phyloP scores from a whole-genome alignment of 2,888 invertebrate species.

The Epinotia nisella region DNA sequence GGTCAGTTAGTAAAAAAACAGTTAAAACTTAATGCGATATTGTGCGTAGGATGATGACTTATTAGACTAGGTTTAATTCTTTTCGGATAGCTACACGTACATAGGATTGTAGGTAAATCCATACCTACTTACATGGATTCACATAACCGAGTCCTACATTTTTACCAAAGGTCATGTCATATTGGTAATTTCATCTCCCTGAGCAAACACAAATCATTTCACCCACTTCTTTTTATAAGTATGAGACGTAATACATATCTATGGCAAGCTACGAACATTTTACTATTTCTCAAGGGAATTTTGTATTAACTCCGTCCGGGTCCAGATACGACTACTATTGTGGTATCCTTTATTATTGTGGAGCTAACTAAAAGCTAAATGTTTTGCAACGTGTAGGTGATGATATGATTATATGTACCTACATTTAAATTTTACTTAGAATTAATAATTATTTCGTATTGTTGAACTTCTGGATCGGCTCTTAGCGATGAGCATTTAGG shows the following conservation, averaged over 20 bases:
- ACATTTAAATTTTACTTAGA: too few relatives aligned
- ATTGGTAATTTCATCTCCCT: constrained; percentile 19
- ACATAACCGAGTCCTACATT: neutral
- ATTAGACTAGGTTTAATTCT: neutral
- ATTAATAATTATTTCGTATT: too few relatives aligned
- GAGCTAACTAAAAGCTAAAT: too few relatives aligned
- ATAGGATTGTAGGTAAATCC: neutral
- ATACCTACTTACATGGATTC: neutral
- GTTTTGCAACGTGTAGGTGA: too few relatives aligned
- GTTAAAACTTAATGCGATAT: too few relatives aligned
- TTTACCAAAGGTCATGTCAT: constrained; percentile 10
- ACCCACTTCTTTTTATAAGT: neutral
- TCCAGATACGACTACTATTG: neutral
- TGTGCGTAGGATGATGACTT: neutral
- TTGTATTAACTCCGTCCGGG: neutral
- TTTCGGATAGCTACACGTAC: neutral
- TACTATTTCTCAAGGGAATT: neutral
- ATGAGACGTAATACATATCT: neutral
- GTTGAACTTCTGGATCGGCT: too few relatives aligned
- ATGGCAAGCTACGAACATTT: neutral
- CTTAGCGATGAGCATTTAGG: neutral
- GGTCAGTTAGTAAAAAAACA: neutral
- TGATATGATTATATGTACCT: too few relatives aligned
- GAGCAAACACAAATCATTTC: constrained; percentile 9
- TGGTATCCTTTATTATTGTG: neutral